Evolutionary conservation across 1,140 invertebrate genomes (phyloP).

Genomic region (Drosophila trapezifrons): DNA sequence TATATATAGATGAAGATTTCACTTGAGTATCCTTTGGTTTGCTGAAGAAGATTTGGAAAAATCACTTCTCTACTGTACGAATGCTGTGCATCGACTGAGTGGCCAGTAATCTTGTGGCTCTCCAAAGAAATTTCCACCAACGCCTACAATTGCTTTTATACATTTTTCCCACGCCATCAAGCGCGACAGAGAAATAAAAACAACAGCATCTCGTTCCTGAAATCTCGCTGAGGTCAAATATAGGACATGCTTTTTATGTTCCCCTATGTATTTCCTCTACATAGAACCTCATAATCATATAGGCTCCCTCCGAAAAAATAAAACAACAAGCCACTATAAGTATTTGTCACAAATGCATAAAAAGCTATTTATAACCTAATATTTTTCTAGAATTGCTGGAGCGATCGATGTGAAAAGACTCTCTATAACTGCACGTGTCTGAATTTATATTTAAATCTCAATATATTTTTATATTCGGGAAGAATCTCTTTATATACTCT

Average conservation of each 20-base stretch:
- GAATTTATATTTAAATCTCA: slow-evolving; percentile 45
- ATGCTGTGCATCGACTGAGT: slow-evolving; percentile 69
- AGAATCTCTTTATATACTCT: slow-evolving; percentile 29
- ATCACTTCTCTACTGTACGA: slow-evolving; percentile 70
- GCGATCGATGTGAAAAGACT: slow-evolving; percentile 16
- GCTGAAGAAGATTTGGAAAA: slow-evolving; percentile 13
- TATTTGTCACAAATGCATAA: slow-evolving; percentile 40
- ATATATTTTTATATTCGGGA: slow-evolving; percentile 44
- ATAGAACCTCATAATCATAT: slow-evolving; percentile 27
- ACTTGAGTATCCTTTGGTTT: slow-evolving; percentile 37
- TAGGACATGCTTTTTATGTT: slow-evolving; percentile 65
- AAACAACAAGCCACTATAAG: not conserved
- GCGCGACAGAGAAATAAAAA: slow-evolving; percentile 29
- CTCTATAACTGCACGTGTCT: slow-evolving; percentile 45
- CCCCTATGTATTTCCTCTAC: slow-evolving; percentile 13
- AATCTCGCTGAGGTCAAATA: slow-evolving; percentile 73
- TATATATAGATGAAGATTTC: not conserved
- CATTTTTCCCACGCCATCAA: slow-evolving; percentile 67
- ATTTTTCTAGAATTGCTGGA: slow-evolving; percentile 42
- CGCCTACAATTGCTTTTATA: slow-evolving; percentile 80
- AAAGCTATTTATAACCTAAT: slow-evolving; percentile 41
- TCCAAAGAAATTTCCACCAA: slow-evolving; percentile 73
- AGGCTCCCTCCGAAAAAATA: not conserved
- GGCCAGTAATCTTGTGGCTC: slow-evolving; percentile 50
- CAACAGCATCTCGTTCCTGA: slow-evolving; percentile 57